A percentile compares a stretch with the other conserved stretches of the same genome.
phyloP scores from a whole-genome alignment of 2,113 vertebrate genomes.

The Xyliphius kryptos region DNA sequence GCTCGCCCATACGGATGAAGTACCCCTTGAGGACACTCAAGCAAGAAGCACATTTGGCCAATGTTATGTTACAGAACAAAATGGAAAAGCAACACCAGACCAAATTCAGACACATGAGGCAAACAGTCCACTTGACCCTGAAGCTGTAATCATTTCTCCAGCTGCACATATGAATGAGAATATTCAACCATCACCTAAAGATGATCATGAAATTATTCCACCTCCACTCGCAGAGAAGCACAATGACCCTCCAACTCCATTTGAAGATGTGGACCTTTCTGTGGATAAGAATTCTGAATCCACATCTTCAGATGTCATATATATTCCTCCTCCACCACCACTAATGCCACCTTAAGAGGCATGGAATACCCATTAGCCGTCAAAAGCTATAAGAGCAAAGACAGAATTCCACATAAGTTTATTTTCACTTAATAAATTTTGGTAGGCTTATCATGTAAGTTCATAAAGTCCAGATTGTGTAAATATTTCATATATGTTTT shows the following conservation, averaged over 20 bases:
- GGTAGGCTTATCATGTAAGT: no score
- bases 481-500: no score
- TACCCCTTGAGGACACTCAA: constrained; percentile 43
- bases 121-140: not conserved
- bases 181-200: not conserved
- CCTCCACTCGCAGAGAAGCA: constrained; percentile 3
- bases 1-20: constrained; percentile 30
- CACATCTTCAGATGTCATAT: not conserved
- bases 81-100: constrained; percentile 8
- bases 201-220: constrained; percentile 3
- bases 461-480: no score
- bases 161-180: not conserved
- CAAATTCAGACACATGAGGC: not conserved
- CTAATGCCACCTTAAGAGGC: not conserved
- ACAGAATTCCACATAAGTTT: no score
- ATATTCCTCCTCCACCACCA: constrained; percentile 14
- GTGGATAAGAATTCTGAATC: constrained; percentile 2
- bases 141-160: not conserved
- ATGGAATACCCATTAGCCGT: not conserved
- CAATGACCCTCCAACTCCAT: not conserved
- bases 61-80: constrained; percentile 6
- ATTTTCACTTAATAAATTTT: no score
- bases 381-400: not conserved
- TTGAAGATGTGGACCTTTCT: constrained; percentile 9
- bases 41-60: constrained; percentile 33